Conservation (phyloP, 1,140 invertebrate species). For the Drosophila pseudoobscura region DNA sequence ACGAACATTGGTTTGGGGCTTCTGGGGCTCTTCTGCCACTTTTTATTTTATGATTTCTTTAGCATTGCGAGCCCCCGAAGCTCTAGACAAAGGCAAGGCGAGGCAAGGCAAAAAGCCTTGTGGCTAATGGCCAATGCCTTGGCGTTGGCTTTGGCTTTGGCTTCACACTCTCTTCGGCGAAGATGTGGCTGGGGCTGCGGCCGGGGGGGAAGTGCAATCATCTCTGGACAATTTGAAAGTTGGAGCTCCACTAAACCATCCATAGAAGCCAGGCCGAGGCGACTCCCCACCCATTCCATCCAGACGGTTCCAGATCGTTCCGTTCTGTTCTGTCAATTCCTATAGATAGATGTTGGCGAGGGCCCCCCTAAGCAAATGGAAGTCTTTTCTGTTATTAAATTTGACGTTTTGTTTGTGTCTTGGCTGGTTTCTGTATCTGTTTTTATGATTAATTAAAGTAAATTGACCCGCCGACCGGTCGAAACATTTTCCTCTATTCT, state of each 20-base stretch:
- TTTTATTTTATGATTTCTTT: constrained; percentile 70
- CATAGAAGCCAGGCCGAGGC: too few relatives aligned
- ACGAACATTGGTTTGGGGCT: constrained; percentile 66
- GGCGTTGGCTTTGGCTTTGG: constrained; percentile 30
- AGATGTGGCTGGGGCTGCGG: background rate
- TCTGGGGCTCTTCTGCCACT: constrained; percentile 6
- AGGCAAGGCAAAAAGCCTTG: constrained; percentile 42
- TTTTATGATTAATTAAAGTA: constrained; percentile 63
- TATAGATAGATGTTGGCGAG: background rate
- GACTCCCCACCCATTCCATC: background rate
- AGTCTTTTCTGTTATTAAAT: constrained; percentile 25
- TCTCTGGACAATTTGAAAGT: constrained; percentile 49
- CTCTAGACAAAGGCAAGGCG: constrained; percentile 25
- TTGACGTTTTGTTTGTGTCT: constrained; percentile 30
- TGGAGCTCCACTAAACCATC: constrained; percentile 1
- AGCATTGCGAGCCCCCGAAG: constrained; percentile 51
- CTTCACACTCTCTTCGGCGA: constrained; percentile 21
- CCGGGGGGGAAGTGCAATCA: constrained; percentile 37
- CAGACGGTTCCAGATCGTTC: background rate
- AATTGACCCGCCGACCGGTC: constrained; percentile 62
- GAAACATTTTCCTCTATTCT: constrained; percentile 42
- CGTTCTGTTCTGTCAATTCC: background rate
- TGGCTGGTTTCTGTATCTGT: constrained; percentile 3
- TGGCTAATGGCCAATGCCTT: constrained; percentile 48
- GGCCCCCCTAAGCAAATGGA: background rate